Base-by-base conservation (phyloP, 1,140 invertebrate genomes). In the Pogonognathellus flavescens region DNA sequence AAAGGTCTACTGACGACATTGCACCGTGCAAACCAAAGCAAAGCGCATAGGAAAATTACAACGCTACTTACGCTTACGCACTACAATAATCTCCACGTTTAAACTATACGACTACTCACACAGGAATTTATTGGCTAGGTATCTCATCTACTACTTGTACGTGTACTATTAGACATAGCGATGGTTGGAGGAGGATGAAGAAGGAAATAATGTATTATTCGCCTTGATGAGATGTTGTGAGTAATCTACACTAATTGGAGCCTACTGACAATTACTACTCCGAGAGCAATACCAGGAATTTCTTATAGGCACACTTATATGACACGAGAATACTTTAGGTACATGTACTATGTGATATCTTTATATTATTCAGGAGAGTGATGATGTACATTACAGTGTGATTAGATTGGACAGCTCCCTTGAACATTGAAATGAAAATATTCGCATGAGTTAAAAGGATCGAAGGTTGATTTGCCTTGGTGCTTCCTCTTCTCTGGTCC, bases 341-440 rank as follows among this genome's bases (percentile, higher is more conserved):
- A 41, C 31, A 41, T 41, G 6, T 41, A 41, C 31, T 41, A 6
- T 41, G 31, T 41, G 1, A 41, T 41, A 41, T 41, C 31, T 41
- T 41, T 1, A 41, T 41, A 41, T 41, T 41, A 41, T 41, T 41
- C 31, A 41, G 31, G 31, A 41, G 31, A 41, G 6, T 41, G 31
- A 6, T 41, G 6, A 41, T 3, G 31, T 41, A 41, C 31, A 41
- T 41, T 41, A 41, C 31, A 41, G 1, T 16, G 31, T 76, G 70
- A 76, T 76, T 76, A 76, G 70, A 16, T 76, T 76, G 25, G 70
- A 76, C 70, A 76, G 70, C 31, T 76, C 14, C 70, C 70, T n/a
- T n/a, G n/a, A n/a, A n/a, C n/a, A n/a, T 76, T 50, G 31, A 70
- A 76, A 76, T 76, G 70, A 76, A 76, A 76, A 76, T 76, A 76